A percentile compares a stretch with the other conserved stretches of the same genome.
Evolutionary conservation across 1,140 invertebrate genomes (phyloP).

Genomic region (Drosophila burlai): DNA sequence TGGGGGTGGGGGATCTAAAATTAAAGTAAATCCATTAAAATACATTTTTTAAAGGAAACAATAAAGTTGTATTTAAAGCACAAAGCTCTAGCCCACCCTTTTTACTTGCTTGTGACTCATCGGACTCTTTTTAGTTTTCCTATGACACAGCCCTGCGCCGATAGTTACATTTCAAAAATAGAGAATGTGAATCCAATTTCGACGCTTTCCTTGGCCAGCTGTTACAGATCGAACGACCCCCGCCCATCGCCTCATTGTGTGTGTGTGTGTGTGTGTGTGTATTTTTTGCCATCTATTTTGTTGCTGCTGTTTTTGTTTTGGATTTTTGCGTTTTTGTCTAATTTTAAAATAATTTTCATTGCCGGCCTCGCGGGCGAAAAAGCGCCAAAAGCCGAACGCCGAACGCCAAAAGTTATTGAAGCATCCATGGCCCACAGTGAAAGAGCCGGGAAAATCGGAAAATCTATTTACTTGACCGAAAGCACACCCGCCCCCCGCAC

Average conservation of each 20-base stretch:
- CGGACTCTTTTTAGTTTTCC: neutral
- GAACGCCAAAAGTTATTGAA: slow-evolving; percentile 48
- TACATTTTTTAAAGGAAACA: neutral
- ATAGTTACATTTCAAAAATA: slow-evolving; percentile 2
- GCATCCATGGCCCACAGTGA: slow-evolving; percentile 24
- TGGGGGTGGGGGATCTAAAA: slow-evolving; percentile 26
- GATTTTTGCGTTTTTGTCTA: slow-evolving; percentile 64
- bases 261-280: slow-evolving; percentile 6
- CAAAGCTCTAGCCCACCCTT: too few species aligned
- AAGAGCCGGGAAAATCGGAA: slow-evolving; percentile 58
- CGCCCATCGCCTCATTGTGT: slow-evolving; percentile 16
- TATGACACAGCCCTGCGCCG: neutral
- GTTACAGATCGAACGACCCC: slow-evolving; percentile 52
- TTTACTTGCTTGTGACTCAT: slow-evolving; percentile 4
- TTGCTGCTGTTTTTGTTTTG: slow-evolving; percentile 60
- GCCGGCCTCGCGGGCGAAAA: slow-evolving; percentile 67
- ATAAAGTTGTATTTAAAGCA: neutral
- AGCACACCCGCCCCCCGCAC: too few species aligned
- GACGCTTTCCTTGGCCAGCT: slow-evolving; percentile 27
- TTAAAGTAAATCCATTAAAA: neutral
- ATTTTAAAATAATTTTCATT: slow-evolving; percentile 79
- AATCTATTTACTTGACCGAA: slow-evolving; percentile 65
- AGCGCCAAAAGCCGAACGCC: slow-evolving; percentile 49
- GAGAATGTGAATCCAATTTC: neutral
- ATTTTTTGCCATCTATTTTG: slow-evolving; percentile 60